Base-by-base conservation (phyloP, 1,140 invertebrate genomes). In the Lethrus apterus region DNA sequence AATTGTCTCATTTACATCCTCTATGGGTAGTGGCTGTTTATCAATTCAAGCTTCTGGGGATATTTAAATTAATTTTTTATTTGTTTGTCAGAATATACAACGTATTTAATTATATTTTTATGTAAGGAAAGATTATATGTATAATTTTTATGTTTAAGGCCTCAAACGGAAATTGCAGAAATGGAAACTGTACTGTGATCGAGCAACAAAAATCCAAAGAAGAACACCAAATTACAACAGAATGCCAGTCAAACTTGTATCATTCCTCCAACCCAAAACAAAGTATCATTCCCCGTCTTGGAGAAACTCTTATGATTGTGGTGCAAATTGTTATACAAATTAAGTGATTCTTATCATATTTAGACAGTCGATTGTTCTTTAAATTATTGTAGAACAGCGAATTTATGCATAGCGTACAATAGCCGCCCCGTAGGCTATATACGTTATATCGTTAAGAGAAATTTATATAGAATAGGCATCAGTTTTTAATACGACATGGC, bases 141-240 rank as follows among this genome's bases (percentile, higher is more conserved):
- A 26, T 36, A 32, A 23, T 31, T 44, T 31, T 20, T 57, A 46
- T 56, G 48, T 62, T 55, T 38, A 58, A 78, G 75, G 51, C 68
- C 73, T n/a, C 72, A 69, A 63, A 84, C 81, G 54, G 81, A 83
- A 71, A 82, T 84, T 52, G 84, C 85, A 60, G 86, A 89, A 75
- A 89, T 88, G 78, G 86, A 89, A 74, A 89, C 86, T 63, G 86
- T 89, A 74, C 84, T 89, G 77, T 89, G 84, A 89, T 77, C 53
- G 48, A 59, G 50, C 41, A 44, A 51, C 38, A 51, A 51, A 29
- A 48, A 38, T 33, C 36, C 49, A 33, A 58, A 11, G 30, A 51
- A 43, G 38, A 58, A 57, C 57, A 60, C 57, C 59, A 58, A 58
- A 46, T 38, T 44, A 35, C 38, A 35, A 30, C 19, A 41, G 10